Evolutionary conservation across 2,113 vertebrate genomes (phyloP), one percentile per base, ranked within the genome.

Genomic region (Holacanthus passer): DNA sequence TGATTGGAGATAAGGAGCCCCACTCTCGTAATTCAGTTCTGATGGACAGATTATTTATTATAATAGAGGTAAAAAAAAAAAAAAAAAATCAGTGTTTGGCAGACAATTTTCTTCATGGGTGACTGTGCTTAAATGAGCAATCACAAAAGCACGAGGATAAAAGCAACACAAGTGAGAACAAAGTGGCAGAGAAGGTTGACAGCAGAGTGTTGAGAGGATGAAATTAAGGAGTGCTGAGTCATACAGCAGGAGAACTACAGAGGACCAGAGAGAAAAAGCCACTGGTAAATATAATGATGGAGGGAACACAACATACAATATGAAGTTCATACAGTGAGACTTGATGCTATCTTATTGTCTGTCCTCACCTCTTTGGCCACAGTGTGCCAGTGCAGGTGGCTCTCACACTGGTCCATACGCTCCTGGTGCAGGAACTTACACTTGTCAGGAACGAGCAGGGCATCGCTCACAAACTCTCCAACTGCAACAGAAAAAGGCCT

Each of bases 361-460:
- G 10, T 27, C 11, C 91, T 92, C 82, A 99, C 98, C 97, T 99
- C 98, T 94, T 99, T 99, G 89, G 98, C 98, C 32, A 99, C 98
- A 1, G 97, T 98, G 91, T 99, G 98, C 98, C 98, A 99, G 92
- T 99, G 97, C 84, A 99, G 96, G 78, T 99, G 98, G 78, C 97
- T 98, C 93, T 99, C 98, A 90, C 98, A 99, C 77, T 97, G 95
- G 87, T 99, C 97, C 98, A 99, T 99, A 60, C 96, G 96, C 93
- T 99, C 98, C 93, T 99, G 97, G 90, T 99, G 98, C 84, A 99
- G 95, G 91, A 99, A 99, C 82, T 97, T 98, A 90, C 98, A 99
- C 89, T 98, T 99, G 92, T 99, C 98, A 17, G 98, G 98, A 79
- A 99, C 98, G 0, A 99, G 96, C 84, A 99, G 96, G 16, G 98